These are phyloP conservation scores for Apostichopus californicus DNA, from an alignment of 35 echinoderm and acorn worm genomes.

Conservation along the genomic window DNA sequence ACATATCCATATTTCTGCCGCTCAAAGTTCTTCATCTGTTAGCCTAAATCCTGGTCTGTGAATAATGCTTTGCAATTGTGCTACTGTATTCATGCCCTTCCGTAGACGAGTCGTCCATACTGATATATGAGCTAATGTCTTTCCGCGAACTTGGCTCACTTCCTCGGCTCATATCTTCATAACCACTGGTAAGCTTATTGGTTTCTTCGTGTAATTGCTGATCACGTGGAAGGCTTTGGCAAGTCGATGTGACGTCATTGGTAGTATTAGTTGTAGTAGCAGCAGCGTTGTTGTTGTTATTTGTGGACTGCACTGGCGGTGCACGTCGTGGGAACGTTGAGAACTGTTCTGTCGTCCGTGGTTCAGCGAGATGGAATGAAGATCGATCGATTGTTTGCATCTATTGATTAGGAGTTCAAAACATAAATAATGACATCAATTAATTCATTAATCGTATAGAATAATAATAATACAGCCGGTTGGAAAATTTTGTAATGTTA, in stretches of 20 bases:
- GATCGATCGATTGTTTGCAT: slow-evolving; percentile 30
- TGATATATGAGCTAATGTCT: slow-evolving; percentile 22
- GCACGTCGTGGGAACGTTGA: slow-evolving; percentile 11
- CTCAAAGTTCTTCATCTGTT: no score
- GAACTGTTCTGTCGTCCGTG: background rate
- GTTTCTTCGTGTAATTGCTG: background rate
- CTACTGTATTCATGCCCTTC: slow-evolving; percentile 6
- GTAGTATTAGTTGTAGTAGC: background rate
- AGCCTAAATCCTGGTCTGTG: background rate
- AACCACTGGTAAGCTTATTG: background rate
- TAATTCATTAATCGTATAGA: no score
- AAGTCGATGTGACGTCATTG: background rate
- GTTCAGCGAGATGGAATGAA: background rate
- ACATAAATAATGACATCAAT: no score
- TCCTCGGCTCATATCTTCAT: slow-evolving; percentile 31
- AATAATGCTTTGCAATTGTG: slow-evolving; percentile 38
- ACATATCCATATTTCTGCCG: no score
- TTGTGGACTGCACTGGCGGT: background rate
- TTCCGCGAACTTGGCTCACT: background rate
- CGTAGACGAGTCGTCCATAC: slow-evolving; percentile 14
- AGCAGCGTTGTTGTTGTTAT: background rate
- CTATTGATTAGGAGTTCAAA: background rate
- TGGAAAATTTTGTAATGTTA: no score
- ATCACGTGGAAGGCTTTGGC: background rate
- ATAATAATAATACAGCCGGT: no score